Evolutionary conservation across 2,113 vertebrate species (phyloP), one percentile per base, ranked within the genome.

Genomic region (Dermatemys mawii): DNA sequence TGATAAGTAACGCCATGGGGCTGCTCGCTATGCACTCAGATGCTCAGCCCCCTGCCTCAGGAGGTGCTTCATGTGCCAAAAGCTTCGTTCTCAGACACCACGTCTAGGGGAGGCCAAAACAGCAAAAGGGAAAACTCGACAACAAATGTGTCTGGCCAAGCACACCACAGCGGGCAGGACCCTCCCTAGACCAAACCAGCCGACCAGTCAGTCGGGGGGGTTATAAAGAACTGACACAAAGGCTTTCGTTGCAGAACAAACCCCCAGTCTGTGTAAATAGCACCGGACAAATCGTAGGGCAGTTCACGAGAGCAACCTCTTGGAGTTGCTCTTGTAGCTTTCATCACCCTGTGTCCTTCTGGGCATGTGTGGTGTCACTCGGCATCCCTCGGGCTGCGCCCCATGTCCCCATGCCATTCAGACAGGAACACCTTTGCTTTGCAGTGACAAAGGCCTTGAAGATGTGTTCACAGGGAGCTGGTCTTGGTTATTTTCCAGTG

Each of bases 151-250:
- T 78, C 83, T 79, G 89, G 35, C 35, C n/a, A 70, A 3, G n/a
- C 5, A n/a, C 19, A 46, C 85, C 83, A 35, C 81, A 76, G 80
- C 38, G 29, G 57, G 50, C 35, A 2, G n/a, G 35, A 53, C 84
- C 93, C 67, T 83, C 90, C 10, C 0, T 22, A 84, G 92, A 75
- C 86, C 91, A 29, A 88, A 55, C 1, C 48, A 94, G 95, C 49
- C 11, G 88, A 94, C 50, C 57, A 70, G 87, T 90, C 81, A 17
- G 3, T 60, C 92, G 89, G 85, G 70, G 87, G 86, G 73, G 76
- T 91, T 92, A 55, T 67, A 84, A 96, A 70, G 48, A 96, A 93
- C 82, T 88, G 93, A 97, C 97, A 97, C 94, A 94, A 97, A 96
- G 51, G 17, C 81, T 91, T 96, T 75, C 95, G 96, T 87, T 96